Evolutionary conservation across 2,113 vertebrate species (phyloP).

Genomic region (Marcusenius ussheri): DNA sequence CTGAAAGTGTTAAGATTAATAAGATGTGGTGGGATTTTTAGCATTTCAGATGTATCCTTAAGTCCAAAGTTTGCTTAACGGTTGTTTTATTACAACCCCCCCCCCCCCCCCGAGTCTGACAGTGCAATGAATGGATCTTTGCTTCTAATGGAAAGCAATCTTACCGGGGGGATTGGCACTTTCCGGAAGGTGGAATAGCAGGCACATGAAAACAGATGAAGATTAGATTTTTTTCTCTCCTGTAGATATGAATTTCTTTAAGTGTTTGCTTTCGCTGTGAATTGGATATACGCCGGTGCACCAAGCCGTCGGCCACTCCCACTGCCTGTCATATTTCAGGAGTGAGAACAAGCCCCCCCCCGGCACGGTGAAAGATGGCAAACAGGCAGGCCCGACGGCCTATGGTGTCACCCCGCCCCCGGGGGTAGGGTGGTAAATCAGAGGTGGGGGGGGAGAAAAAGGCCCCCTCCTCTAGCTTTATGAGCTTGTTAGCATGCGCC

Average conservation of each 20-base stretch:
- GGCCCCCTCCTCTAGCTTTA: conserved; percentile 52
- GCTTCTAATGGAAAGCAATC: conserved; percentile 24
- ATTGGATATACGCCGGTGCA: neutral
- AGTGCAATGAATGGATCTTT: conserved; percentile 22
- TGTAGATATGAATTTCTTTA: conserved; percentile 22
- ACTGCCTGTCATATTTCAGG: conserved; percentile 25
- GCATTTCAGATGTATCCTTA: neutral
- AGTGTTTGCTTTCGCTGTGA: conserved; percentile 16
- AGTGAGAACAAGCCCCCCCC: conserved; percentile 16
- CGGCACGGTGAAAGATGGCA: neutral
- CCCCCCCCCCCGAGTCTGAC: conserved; percentile 18
- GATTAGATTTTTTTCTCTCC: conserved; percentile 6
- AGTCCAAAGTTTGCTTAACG: neutral
- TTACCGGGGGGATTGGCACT: conserved; percentile 4
- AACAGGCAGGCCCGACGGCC: conserved; percentile 26
- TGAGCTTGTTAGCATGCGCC: conserved; percentile 70
- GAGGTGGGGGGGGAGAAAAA: conserved; percentile 32
- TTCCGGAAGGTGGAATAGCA: conserved; percentile 21
- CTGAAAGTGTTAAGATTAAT: neutral
- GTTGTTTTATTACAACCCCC: conserved; percentile 22
- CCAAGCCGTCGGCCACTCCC: neutral
- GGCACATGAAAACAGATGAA: conserved; percentile 24
- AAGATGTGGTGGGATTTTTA: neutral
- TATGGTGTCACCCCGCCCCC: conserved; percentile 40
- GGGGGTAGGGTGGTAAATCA: conserved; percentile 53